Conservation (phyloP, 2,113 vertebrate genomes). For the Mungos mungo region DNA sequence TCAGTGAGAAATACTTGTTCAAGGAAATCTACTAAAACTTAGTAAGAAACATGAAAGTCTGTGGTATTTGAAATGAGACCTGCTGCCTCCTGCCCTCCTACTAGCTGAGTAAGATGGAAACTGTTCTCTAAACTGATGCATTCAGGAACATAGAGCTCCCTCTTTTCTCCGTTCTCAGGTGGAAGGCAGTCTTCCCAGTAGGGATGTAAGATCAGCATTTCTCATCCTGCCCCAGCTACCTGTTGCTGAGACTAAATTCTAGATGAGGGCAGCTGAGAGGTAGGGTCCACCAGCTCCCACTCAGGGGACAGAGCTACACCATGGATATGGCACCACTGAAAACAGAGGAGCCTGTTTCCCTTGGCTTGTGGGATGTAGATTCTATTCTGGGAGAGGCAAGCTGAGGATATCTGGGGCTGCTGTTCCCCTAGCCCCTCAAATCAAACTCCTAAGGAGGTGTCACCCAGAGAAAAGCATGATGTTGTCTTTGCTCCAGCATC, state of each 20-base stretch:
- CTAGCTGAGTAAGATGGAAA: background rate
- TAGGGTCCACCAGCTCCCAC: background rate
- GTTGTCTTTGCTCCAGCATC: background rate
- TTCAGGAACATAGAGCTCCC: background rate
- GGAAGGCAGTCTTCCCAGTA: background rate
- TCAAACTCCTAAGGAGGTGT: background rate
- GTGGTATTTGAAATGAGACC: background rate
- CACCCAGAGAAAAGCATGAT: background rate
- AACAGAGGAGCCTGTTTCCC: background rate
- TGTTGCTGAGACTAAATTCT: constrained; percentile 5
- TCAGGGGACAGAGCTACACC: background rate
- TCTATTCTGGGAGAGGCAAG: background rate
- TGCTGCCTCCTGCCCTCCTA: background rate
- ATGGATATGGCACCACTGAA: background rate
- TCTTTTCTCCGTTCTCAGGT: background rate
- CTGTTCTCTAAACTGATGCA: background rate
- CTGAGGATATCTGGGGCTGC: background rate
- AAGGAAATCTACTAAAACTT: constrained; percentile 29
- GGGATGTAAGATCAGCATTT: background rate
- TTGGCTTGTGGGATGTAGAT: background rate
- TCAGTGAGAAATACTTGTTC: background rate
- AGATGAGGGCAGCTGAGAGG: background rate
- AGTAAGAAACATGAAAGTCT: constrained; percentile 2
- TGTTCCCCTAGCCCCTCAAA: background rate
- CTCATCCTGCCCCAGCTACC: background rate